Conservation (phyloP, 2,888 invertebrate species). For the Aphidoletes aphidimyza region DNA sequence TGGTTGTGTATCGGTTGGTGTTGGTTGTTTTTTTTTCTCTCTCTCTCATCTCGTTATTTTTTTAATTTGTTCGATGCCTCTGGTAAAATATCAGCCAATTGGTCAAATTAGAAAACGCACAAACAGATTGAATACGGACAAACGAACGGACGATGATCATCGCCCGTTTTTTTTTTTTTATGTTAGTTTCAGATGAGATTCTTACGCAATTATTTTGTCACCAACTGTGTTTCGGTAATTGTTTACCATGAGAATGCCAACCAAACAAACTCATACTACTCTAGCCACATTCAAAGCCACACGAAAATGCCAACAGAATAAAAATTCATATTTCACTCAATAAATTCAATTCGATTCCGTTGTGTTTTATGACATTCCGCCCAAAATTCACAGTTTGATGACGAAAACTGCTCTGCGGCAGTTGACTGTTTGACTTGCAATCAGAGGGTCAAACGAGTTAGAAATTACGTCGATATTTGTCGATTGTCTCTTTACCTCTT, state of each 20-base stretch:
- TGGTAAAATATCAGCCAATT: not conserved
- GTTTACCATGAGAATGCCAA: no score
- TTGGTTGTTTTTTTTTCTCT: not conserved
- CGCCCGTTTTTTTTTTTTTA: not conserved
- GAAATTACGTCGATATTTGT: not conserved
- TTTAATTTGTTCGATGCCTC: not conserved
- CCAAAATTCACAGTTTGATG: no score
- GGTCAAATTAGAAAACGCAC: conserved; percentile 3
- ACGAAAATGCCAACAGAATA: no score
- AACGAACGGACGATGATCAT: not conserved
- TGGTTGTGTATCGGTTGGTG: no score
- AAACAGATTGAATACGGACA: no score
- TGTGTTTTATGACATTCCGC: no score
- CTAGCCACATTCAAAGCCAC: no score
- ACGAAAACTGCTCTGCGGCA: not conserved
- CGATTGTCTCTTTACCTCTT: not conserved
- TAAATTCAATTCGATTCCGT: no score
- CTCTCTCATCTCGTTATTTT: no score
- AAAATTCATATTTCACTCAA: no score
- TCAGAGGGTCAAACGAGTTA: not conserved
- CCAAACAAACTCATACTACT: no score
- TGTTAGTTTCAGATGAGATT: not conserved
- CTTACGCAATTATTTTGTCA: conserved; percentile 40
- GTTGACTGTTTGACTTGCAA: not conserved
- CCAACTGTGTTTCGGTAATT: conserved; percentile 24